Evolutionary conservation across 2,888 invertebrate genomes (phyloP), one percentile per base, ranked within the genome.

Genomic region (Eupithecia tripunctaria): DNA sequence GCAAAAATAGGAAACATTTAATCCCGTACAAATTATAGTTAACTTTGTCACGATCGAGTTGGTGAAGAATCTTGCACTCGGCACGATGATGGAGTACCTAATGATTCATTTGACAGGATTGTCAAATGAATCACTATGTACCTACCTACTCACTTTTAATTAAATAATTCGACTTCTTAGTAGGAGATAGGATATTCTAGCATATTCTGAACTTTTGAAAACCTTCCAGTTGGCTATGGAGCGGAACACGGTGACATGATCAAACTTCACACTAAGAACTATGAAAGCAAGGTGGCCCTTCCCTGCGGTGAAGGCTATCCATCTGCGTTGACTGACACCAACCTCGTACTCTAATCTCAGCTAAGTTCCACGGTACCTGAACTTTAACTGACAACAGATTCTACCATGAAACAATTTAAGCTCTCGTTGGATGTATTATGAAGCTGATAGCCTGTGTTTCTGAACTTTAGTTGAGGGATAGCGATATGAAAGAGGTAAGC

Each of bases 171-270:
- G 21, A 70, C 15, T 64, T 59, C 29, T 64, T 32, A 21, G 25
- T 65, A 68, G 70, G 56, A 68, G 64, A 41, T 67, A 68, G 29
- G 68, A 65, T 56, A 29, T 43, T 27, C 59, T 74, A 79, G 73
- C 78, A 78, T 80, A 82, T 80, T 85, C 80, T 89, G 83, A 88
- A 84, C 80, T 76, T 88, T 79, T 90, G 85, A 88, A 88, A 88
- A 86, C 88, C 91, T 88, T 90, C 88, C 91, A 91, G 91, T 89
- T 89, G 67, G 67, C 84, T 79, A 87, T 85, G 88, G 87, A 86
- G 84, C 85, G 86, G 82, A 72, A 84, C 78, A 83, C 82, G 83
- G 83, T 71, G 63, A 38, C 64, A 38, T 71, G 86, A 85, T 78
- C 83, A 76, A 82, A 80, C 79, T 79, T 85, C 85, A 84, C 84